Evolutionary conservation across 2,888 invertebrate genomes (phyloP).

Genomic region (Scaptodrosophila latifasciaeformis): DNA sequence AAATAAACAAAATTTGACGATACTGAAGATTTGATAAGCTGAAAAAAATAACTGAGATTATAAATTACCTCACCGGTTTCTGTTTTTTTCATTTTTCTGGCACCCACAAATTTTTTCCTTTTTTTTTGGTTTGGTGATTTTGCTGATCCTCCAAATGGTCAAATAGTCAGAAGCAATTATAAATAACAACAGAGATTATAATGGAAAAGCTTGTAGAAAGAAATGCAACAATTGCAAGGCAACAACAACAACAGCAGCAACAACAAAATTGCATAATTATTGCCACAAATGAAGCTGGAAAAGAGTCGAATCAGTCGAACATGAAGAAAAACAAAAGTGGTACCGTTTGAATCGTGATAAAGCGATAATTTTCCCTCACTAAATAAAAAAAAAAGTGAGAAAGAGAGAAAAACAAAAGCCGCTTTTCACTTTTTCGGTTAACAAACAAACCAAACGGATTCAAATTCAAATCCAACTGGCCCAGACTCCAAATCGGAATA

Average conservation of each 20-base stretch:
- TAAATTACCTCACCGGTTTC: too few relatives aligned
- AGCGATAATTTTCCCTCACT: constrained; percentile 58
- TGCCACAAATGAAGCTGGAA: constrained; percentile 61
- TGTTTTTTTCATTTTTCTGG: too few relatives aligned
- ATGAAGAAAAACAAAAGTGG: constrained; percentile 45
- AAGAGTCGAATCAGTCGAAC: not conserved
- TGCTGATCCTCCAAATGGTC: too few relatives aligned
- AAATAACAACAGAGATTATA: constrained; percentile 52
- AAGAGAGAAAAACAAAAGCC: constrained; percentile 41
- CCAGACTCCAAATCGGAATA: constrained; percentile 8
- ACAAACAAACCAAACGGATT: constrained; percentile 48
- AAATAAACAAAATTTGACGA: constrained; percentile 17
- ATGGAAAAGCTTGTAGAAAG: constrained; percentile 42
- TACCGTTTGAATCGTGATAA: constrained; percentile 67
- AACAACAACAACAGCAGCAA: constrained; percentile 23
- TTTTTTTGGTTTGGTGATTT: too few relatives aligned
- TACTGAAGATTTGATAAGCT: constrained; percentile 31
- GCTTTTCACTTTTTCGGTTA: constrained; percentile 62
- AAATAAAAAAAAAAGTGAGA: too few relatives aligned
- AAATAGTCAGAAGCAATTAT: constrained; percentile 44
- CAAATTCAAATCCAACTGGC: constrained; percentile 26
- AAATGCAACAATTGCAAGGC: constrained; percentile 26
- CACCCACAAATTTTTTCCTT: too few relatives aligned
- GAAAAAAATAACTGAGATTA: not conserved
- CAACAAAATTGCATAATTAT: constrained; percentile 64